Evolutionary conservation across 1,140 invertebrate species (phyloP).

Genomic region (Anoplolepis gracilipes): DNA sequence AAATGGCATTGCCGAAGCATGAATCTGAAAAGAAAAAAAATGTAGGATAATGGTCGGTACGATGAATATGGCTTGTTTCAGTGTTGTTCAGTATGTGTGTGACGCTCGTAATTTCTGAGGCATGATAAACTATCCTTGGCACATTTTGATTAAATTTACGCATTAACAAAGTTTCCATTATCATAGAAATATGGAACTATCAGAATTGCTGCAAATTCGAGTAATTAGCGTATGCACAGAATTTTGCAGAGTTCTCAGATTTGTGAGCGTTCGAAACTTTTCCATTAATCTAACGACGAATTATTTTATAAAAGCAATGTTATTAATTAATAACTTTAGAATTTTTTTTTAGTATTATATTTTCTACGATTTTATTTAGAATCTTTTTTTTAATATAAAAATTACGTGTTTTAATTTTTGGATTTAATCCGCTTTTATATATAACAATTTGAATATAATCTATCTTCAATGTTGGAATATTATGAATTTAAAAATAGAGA

Average conservation of each 20-base stretch:
- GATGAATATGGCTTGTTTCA: constrained; percentile 40
- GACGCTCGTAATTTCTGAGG: constrained; percentile 28
- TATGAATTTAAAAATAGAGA: background rate
- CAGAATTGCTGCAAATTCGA: constrained; percentile 17
- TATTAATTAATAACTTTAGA: constrained; percentile 15
- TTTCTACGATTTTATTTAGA: background rate
- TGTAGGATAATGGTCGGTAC: constrained; percentile 6
- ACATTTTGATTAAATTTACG: constrained; percentile 47
- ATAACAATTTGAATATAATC: no score
- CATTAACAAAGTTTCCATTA: constrained; percentile 44
- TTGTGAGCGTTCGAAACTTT: background rate
- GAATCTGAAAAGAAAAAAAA: constrained; percentile 22
- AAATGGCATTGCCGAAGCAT: constrained; percentile 40
- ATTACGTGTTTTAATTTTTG: background rate
- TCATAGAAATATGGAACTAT: constrained; percentile 34
- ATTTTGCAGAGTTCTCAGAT: constrained; percentile 4
- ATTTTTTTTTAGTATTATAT: background rate
- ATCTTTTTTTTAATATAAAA: background rate
- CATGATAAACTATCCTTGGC: constrained; percentile 40
- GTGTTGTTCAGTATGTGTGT: background rate
- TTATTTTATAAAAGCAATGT: background rate
- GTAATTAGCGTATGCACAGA: background rate
- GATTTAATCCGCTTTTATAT: background rate
- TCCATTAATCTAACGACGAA: background rate
- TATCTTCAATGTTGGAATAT: background rate